Base-by-base conservation (phyloP, 2,797 vertebrate genomes). In the Cossypha dichroa region DNA sequence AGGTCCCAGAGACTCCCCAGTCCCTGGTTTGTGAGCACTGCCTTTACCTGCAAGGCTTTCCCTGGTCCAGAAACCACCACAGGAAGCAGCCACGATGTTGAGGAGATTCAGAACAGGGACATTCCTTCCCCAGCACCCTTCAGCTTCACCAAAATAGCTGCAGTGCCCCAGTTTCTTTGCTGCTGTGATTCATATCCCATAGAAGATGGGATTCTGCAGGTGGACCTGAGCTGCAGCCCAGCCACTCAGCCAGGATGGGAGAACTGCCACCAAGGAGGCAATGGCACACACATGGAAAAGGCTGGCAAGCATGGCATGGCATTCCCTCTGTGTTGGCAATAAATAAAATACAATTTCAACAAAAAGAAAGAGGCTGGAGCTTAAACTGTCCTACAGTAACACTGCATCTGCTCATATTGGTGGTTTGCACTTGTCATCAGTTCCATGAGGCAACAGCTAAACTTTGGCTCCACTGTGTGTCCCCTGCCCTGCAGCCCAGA, bases 141-240 rank as follows among this genome's bases (percentile, higher is more conserved):
- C 85, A 78, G 51, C 85, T 72, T 20, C 49, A 54, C 88, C 1
- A 6, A 59, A 95, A 96, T 90, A 96, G 95, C 96, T 95, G 94
- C 96, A 97, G 90, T 96, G 95, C 83, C 93, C 94, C 94, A 96
- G 91, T 96, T 97, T 95, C 93, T 34, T 18, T 28, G 67, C 94
- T 58, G 81, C 82, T 90, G 8, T 93, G 91, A 95, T 93, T 90
- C 95, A 91, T 26, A 83, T 43, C 87, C 91, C 90, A 51, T 31
- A 51, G 89, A 52, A 77, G 7, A 46, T 17, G 73, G 66, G 73
- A 90, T 84, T 13, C 54, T 81, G 92, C 83, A 64, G 76, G 76
- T 14, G 79, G 75, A 62, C 90, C 77, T 2, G 8, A 34, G 64
- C 85, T 62, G 83, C 87, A 89, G 86, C 77, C 83, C 43, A 26